These are phyloP conservation scores for Ispidina lecontei DNA, from an alignment of 2,797 vertebrate genomes.

Conservation along the genomic window DNA sequence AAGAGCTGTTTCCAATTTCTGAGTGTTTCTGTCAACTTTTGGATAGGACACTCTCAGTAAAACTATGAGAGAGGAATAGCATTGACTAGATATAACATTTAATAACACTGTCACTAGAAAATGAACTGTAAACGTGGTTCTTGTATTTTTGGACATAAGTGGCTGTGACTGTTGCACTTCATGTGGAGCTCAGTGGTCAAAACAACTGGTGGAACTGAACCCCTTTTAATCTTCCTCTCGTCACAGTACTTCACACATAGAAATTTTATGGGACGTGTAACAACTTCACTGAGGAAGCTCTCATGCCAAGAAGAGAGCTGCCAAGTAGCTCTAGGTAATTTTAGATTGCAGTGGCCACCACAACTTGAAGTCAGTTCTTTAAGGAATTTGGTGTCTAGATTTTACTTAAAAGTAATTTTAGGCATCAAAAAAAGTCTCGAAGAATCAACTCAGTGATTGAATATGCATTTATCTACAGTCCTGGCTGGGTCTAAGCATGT, in stretches of 20 bases:
- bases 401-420: not conserved
- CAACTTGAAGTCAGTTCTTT: not conserved
- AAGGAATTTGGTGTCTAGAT: not conserved
- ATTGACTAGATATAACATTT: not conserved
- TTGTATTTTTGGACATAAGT: not conserved
- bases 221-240: not conserved
- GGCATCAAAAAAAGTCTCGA: not conserved
- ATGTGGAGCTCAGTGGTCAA: not conserved
- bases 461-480: not conserved
- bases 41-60: not conserved
- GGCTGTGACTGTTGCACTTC: not conserved
- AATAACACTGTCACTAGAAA: not conserved
- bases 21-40: not conserved
- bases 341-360: not conserved
- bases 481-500: not conserved
- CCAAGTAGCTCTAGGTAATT: not conserved
- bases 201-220: not conserved
- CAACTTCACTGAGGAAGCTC: not conserved
- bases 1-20: not conserved
- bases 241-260: rapidly evolving
- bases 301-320: not conserved
- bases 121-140: not conserved
- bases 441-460: not conserved
- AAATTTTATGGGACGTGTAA: not conserved
- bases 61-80: not conserved